Conservation (phyloP, 2,797 vertebrate genomes). For the Malurus leucopterus region DNA sequence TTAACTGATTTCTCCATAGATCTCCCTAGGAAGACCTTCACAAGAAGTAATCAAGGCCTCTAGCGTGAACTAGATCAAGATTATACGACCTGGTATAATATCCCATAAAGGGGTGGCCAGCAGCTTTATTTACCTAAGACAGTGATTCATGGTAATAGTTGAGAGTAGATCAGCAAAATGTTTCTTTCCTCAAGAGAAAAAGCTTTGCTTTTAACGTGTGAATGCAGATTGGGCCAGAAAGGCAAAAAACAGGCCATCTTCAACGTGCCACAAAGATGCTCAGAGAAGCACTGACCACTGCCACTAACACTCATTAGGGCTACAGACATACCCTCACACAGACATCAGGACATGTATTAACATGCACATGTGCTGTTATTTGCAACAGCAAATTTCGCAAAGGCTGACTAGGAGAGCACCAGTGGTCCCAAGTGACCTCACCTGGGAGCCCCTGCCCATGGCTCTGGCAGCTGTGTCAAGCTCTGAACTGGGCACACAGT, state of each 20-base stretch:
- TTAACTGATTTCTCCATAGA: no score
- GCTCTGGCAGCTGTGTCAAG: background rate
- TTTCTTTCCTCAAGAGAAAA: background rate
- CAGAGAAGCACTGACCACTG: background rate
- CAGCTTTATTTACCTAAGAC: background rate
- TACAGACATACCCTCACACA: background rate
- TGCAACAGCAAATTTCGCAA: background rate
- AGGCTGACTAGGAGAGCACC: background rate
- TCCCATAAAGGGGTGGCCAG: background rate
- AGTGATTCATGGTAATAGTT: background rate
- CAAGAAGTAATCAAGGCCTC: no score
- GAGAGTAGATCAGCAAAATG: background rate
- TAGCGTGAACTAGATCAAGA: no score
- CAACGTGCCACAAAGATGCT: background rate
- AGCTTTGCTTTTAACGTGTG: background rate
- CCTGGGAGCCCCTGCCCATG: background rate
- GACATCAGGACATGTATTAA: background rate
- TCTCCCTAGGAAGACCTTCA: no score
- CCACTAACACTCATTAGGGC: background rate
- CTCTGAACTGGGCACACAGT: background rate
- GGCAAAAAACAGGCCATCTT: background rate
- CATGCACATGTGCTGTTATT: rapidly evolving
- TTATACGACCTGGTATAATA: no score
- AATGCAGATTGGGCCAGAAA: background rate
- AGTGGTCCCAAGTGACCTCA: background rate